Evolutionary conservation across 2,113 vertebrate genomes (phyloP).

Genomic region (Aspiorhynchus laticeps): DNA sequence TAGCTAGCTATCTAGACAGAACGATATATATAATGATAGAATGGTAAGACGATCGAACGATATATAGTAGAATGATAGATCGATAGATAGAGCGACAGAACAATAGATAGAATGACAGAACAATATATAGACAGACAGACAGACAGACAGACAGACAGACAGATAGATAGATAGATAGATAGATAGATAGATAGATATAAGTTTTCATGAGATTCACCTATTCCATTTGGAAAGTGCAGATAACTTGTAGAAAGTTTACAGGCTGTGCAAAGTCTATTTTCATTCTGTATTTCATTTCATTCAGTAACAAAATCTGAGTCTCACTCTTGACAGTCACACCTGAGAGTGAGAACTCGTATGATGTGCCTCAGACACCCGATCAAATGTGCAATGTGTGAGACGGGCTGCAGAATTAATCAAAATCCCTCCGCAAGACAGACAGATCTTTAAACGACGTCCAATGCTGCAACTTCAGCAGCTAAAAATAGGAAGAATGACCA

Average conservation of each 20-base stretch:
- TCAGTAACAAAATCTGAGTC: conserved; percentile 58
- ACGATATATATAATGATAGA: too few species aligned
- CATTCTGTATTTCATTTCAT: too few species aligned
- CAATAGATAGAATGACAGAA: too few species aligned
- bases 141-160: background rate
- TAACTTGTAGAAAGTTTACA: background rate
- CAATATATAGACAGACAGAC: background rate
- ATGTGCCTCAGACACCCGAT: conserved; percentile 62
- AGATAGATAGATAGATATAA: background rate
- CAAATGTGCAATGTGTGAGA: conserved; percentile 63
- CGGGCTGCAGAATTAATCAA: conserved; percentile 74
- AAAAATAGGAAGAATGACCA: conserved; percentile 63
- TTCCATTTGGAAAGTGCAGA: background rate
- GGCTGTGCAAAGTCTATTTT: conserved; percentile 22
- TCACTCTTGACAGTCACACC: conserved; percentile 61
- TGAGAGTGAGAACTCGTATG: conserved; percentile 67
- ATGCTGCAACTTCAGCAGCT: conserved; percentile 63
- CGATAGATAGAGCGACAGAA: background rate
- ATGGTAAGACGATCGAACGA: too few species aligned
- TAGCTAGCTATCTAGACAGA: background rate
- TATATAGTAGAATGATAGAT: too few species aligned
- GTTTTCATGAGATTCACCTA: background rate
- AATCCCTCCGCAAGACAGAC: conserved; percentile 64
- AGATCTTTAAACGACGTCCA: conserved; percentile 72
- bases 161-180: too few species aligned